Evolutionary conservation across 1,140 invertebrate genomes (phyloP), one percentile per base, ranked within the genome.

Genomic region (Drosophila prosaltans): DNA sequence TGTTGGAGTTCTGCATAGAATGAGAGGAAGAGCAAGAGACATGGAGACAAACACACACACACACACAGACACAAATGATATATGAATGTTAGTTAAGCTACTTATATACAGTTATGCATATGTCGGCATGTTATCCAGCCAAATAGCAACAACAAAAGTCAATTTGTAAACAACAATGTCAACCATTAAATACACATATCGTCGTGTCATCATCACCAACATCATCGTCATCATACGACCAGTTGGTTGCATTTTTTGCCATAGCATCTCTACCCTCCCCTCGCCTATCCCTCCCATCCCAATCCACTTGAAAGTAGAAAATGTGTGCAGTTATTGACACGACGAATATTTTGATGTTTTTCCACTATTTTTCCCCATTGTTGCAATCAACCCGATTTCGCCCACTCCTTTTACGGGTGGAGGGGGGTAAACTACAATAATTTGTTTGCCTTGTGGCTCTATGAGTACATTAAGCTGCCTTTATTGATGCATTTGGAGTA

Each of bases 1-100:
- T 91, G 82, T 73, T 91, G 85, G 43, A 88, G 74, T 68, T 91
- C 89, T 86, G 77, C 60, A 89, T 83, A 45, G 58, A 68, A 62
- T 43, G 51, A 73, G 54, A 10, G 16, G 3, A 2, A 6, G 7
- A 21, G 40, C 21, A 7, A 36, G n/a, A 30, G 6, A 36, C 3
- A 36, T 5, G 6, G 32, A 6, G 36, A 9, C 6, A 48, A 40
- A 10, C 32, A 36, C 32, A 36, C 32, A 36, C 32, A 36, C 32
- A 36, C 32, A 36, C 32, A 36, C 32, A 30, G 2, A 16, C 16
- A 16, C 28, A 9, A 11, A 67, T 68, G 51, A 40, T 51, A 51
- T 26, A 21, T 5, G 21, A 26, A 26, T 51, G 45, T 51, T 21
- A 51, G 45, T 24, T 88, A 86, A 86, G 83, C 83, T 88, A 71